Evolutionary conservation across 1,140 invertebrate species (phyloP), one percentile per base, ranked within the genome.

Genomic region (Musca domestica): DNA sequence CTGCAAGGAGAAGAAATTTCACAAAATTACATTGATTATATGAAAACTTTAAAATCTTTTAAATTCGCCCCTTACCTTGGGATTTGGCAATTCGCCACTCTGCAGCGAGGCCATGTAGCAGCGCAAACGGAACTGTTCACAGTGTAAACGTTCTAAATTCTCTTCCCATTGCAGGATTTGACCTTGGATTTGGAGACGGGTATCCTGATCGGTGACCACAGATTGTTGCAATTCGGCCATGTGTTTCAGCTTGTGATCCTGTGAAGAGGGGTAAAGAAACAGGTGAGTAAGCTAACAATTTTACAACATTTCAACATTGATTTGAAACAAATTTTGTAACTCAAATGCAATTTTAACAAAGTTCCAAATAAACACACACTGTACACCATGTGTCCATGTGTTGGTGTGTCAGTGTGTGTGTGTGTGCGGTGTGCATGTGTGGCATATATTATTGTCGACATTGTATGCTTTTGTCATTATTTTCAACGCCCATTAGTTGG

Each of bases 101-200:
- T 98, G 96, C 69, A 98, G 85, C 74, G 95, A 97, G 48, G 96
- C 94, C 91, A 97, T 96, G 83, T 98, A 98, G 84, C 96, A 98
- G 67, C 95, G 88, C 30, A 98, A 86, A 69, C 96, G 88, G 83
- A 98, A 98, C 84, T 98, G 95, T 83, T 99, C 96, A 82, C 96
- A 97, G 82, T 97, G 95, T 74, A 98, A 85, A 71, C 95, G 88
- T 80, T 98, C 96, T 54, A 98, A 86, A 83, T 98, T 98, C 81
- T 98, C 96, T 76, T 98, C 96, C 93, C 95, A 98, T 77, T 95
- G 93, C 61, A 92, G 84, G 79, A 98, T 96, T 85, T 98, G 95
- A 77, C 91, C 91, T 70, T 91, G 91, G 63, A 98, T 91, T 82
- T 97, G 94, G 74, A 93, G 91, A 70, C 94, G 90, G 64, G 91